Conservation (phyloP, 2,797 vertebrate genomes). For the Pyrocephalus nanus region DNA sequence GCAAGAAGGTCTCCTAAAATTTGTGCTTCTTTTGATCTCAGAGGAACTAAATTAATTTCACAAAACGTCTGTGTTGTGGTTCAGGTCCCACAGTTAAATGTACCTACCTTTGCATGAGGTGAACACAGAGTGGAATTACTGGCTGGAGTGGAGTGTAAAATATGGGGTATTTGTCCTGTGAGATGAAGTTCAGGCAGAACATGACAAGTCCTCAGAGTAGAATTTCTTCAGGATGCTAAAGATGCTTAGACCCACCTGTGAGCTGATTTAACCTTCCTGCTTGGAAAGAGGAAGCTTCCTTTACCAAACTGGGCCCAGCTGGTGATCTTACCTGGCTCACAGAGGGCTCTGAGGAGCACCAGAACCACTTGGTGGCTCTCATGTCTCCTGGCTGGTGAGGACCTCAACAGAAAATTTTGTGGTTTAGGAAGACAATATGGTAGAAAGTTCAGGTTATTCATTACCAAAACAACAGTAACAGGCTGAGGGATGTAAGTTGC, state of each 20-base stretch:
- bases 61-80: background rate
- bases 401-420: background rate
- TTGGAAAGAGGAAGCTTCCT: background rate
- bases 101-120: background rate
- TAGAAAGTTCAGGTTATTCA: background rate
- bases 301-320: background rate
- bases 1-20: slow-evolving; percentile 1
- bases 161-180: background rate
- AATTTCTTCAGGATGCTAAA: background rate
- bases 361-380: background rate
- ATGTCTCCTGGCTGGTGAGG: background rate
- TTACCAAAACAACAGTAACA: background rate
- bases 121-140: background rate
- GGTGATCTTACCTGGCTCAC: background rate
- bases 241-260: background rate
- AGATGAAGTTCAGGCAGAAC: background rate
- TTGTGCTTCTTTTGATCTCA: slow-evolving; percentile 41
- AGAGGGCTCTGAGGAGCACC: background rate
- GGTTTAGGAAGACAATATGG: background rate
- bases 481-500: background rate
- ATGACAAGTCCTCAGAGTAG: background rate
- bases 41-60: background rate
- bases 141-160: background rate
- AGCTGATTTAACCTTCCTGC: background rate
- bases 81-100: background rate